Base-by-base conservation (phyloP, 1,140 invertebrate species). In the Neotoxoptera formosana region DNA sequence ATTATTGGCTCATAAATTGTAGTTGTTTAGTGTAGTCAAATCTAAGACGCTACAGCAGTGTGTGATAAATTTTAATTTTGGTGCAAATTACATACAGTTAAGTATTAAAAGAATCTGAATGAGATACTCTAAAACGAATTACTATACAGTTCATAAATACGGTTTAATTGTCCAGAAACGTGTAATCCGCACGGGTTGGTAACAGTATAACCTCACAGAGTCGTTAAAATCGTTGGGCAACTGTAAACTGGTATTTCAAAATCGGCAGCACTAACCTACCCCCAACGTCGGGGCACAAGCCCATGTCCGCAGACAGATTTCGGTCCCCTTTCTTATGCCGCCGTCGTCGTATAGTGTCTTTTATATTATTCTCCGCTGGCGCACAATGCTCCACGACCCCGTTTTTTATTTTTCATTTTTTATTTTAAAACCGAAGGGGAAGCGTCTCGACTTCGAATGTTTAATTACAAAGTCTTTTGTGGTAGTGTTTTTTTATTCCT, bases 401-500 rank as follows among this genome's bases (percentile, higher is more conserved):
- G n/a, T 86, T 86, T 53, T 93, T 93, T 41, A 36, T 41, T 84
- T 83, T 83, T 83, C 81, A 36, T 21, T 83, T 76, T 89, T 48
- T 36, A n/a, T 56, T 90, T 56, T 45, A 11, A 36, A 11, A 81
- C 9, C 67, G 48, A 83, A 92, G 90, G 91, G 91, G 81, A 86
- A 84, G 84, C 76, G 90, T 91, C 60, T 91, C 90, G 76, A 84
- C 91, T 84, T n/a, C 48, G 48, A 86, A 93, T 84, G 81, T 93
- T 93, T 93, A 93, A 93, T 93, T 93, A 84, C 91, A 41, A 86
- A 93, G 91, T 86, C 76, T 23, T 53, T 86, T 93, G 91, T 86
- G 48, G 51, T n/a, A 11, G 91, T n/a, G 91, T 53, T 83, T 92
- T 53, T 81, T 81, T 47, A 41, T 92, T 84, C 41, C 1, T 47